Evolutionary conservation across 2,797 vertebrate species (phyloP).

Genomic region (Epinephelus malabaricus): DNA sequence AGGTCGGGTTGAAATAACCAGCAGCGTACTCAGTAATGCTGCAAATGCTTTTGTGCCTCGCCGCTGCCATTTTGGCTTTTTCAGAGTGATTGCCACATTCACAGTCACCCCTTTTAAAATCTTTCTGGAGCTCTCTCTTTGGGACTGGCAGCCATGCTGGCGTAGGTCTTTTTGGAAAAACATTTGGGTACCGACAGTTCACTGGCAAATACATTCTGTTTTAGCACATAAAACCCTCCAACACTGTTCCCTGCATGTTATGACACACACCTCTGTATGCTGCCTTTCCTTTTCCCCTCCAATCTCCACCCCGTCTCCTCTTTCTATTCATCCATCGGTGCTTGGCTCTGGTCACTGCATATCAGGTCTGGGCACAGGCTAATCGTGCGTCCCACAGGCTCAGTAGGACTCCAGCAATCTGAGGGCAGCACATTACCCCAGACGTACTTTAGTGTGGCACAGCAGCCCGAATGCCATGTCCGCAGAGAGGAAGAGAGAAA

Average conservation of each 20-base stretch:
- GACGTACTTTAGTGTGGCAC: slow-evolving; percentile 57
- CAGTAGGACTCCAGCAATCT: slow-evolving; percentile 67
- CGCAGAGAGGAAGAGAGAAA: slow-evolving; percentile 36
- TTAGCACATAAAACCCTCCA: neutral
- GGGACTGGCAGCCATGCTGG: neutral
- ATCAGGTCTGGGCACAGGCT: slow-evolving; percentile 65
- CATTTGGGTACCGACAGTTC: slow-evolving; percentile 23
- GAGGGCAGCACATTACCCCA: slow-evolving; percentile 65
- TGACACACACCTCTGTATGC: slow-evolving; percentile 17
- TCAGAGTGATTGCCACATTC: slow-evolving; percentile 46
- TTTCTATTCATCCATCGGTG: slow-evolving; percentile 52
- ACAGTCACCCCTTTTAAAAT: slow-evolving; percentile 37
- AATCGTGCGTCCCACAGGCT: slow-evolving; percentile 70
- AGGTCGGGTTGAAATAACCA: slow-evolving; percentile 36
- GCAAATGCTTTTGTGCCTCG: slow-evolving; percentile 14
- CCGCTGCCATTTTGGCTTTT: slow-evolving; percentile 24
- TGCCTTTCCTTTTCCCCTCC: slow-evolving; percentile 4
- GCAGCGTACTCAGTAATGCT: slow-evolving; percentile 10
- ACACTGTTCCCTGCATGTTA: slow-evolving; percentile 23
- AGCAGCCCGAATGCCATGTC: slow-evolving; percentile 65
- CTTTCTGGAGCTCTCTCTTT: slow-evolving; percentile 21
- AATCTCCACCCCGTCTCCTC: slow-evolving; percentile 10
- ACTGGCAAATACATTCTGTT: slow-evolving; percentile 32
- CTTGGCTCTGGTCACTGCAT: slow-evolving; percentile 56
- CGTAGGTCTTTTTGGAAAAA: slow-evolving; percentile 23